Evolutionary conservation across 2,888 invertebrate species (phyloP).

Genomic region (Brachyptera risi): DNA sequence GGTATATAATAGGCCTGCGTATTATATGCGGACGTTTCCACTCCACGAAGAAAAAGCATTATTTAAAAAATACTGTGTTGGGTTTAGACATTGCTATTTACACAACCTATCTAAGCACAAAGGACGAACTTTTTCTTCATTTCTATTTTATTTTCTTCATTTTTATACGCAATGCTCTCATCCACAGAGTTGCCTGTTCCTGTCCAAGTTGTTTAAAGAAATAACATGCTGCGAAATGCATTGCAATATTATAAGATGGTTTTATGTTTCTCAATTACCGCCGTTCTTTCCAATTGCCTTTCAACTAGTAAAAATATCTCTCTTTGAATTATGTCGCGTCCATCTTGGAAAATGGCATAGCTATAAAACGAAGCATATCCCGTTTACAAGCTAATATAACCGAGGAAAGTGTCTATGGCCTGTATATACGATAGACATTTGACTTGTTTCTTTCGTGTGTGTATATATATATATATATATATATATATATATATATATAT

Average conservation of each 20-base stretch:
- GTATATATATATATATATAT: no score
- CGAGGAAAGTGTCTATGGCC: neutral
- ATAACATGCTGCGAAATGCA: neutral
- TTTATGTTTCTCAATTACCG: neutral
- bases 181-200: no score
- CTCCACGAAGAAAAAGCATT: no score
- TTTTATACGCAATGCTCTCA: neutral
- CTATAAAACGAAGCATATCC: neutral
- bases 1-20: no score
- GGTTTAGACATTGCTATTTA: no score
- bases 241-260: slow-evolving; percentile 2
- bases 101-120: neutral
- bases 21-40: no score
- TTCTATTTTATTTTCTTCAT: neutral
- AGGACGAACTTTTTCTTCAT: neutral
- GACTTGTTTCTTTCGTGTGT: no score
- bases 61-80: no score
- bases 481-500: no score
- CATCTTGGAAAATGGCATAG: slow-evolving; percentile 5
- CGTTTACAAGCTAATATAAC: neutral
- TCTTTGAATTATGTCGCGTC: slow-evolving; percentile 1
- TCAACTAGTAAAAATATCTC: neutral
- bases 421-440: no score
- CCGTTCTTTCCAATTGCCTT: slow-evolving; percentile 1
- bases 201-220: neutral